A percentile compares a stretch with the other conserved stretches of the same genome.
phyloP scores from a whole-genome alignment of 2,888 invertebrate genomes.

The Ennomos erosarius region DNA sequence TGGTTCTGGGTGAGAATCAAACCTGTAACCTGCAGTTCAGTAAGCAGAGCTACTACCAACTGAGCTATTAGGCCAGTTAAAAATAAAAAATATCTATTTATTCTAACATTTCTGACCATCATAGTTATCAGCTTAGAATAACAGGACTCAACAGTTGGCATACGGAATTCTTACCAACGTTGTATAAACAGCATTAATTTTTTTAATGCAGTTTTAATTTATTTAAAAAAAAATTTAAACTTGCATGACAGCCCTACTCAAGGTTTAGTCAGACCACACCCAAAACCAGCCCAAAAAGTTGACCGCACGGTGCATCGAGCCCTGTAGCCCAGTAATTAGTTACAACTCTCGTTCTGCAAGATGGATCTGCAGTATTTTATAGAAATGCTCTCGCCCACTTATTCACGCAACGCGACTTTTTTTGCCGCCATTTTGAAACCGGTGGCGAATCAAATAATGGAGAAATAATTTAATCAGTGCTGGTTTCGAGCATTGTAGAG shows the following conservation, averaged over 20 bases:
- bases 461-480: slow-evolving; percentile 79
- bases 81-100: too few species aligned
- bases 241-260: slow-evolving; percentile 8
- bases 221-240: not conserved
- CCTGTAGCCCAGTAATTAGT: slow-evolving; percentile 19
- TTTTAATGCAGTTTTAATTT: not conserved
- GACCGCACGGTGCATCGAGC: not conserved
- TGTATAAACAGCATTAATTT: not conserved
- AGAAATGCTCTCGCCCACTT: slow-evolving; percentile 40
- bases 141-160: too few species aligned
- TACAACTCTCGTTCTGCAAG: slow-evolving; percentile 9
- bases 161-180: too few species aligned
- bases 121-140: too few species aligned
- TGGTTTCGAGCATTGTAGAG: slow-evolving; percentile 48
- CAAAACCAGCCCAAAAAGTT: not conserved
- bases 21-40: too few species aligned
- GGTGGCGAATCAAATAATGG: slow-evolving; percentile 83
- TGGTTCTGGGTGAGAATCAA: too few species aligned
- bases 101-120: too few species aligned
- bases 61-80: too few species aligned
- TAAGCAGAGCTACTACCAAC: too few species aligned
- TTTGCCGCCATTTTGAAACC: slow-evolving; percentile 82
- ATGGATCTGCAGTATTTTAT: slow-evolving; percentile 32
- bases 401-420: slow-evolving; percentile 51
- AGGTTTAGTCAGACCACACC: slow-evolving; percentile 1